Percentiles rank a stretch among this genome's conserved stretches.
These are phyloP conservation scores for Heliothis subflexa DNA, from an alignment of 1,140 invertebrate genomes.

Conservation along the genomic window DNA sequence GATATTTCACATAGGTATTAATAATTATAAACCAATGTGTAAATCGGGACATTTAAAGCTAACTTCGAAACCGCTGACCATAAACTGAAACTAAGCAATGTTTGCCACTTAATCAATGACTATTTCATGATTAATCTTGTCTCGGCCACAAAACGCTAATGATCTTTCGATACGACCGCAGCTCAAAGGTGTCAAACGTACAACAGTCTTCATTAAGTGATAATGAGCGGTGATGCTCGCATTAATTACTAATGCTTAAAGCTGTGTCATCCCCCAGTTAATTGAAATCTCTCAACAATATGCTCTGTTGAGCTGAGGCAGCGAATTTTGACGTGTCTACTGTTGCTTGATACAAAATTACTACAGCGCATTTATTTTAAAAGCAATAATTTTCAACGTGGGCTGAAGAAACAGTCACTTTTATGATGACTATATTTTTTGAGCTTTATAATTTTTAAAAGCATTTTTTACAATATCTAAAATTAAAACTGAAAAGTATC, in stretches of 20 bases:
- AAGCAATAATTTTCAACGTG: not conserved
- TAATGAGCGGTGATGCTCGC: constrained; percentile 27
- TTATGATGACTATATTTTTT: too few species aligned
- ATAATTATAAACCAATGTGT: too few species aligned
- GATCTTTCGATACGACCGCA: constrained; percentile 8
- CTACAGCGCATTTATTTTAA: not conserved
- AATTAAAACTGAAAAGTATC: not conserved
- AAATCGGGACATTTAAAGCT: not conserved
- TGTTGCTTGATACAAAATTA: constrained; percentile 37
- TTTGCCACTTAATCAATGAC: constrained; percentile 4
- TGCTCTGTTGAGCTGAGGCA: constrained; percentile 29
- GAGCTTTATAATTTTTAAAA: too few species aligned
- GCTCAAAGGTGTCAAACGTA: constrained; percentile 40
- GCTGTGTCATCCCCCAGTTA: constrained; percentile 68
- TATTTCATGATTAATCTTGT: not conserved
- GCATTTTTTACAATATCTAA: not conserved
- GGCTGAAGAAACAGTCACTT: too few species aligned
- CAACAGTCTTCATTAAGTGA: constrained; percentile 30
- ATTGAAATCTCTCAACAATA: constrained; percentile 63
- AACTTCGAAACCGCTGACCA: not conserved
- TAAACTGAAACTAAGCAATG: not conserved
- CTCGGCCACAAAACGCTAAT: constrained; percentile 13
- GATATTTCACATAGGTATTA: too few species aligned
- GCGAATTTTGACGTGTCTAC: constrained; percentile 41
- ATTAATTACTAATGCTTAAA: constrained; percentile 72